Percentiles rank a stretch among this genome's conserved stretches.
These are phyloP conservation scores for Trematocara macrostoma DNA, from an alignment of 2,113 vertebrate genomes.

Conservation along the genomic window DNA sequence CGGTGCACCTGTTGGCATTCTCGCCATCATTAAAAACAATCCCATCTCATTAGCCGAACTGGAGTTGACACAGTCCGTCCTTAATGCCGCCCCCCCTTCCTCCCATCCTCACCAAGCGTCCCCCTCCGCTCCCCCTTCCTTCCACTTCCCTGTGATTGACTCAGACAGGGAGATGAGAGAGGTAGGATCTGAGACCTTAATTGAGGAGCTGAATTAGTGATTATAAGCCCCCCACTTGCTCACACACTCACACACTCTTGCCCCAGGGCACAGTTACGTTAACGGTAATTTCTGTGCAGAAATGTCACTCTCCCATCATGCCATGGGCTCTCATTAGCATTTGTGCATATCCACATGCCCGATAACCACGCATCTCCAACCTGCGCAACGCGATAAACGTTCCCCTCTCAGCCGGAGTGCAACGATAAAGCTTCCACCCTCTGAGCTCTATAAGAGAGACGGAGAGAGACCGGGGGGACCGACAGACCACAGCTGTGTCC, in stretches of 20 bases:
- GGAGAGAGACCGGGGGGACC: conserved; percentile 40
- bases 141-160: conserved; percentile 69
- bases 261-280: conserved; percentile 63
- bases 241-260: conserved; percentile 46
- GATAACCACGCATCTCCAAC: conserved; percentile 75
- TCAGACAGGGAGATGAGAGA: conserved; percentile 81
- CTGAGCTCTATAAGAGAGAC: conserved; percentile 44
- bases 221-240: conserved; percentile 56
- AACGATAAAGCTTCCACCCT: conserved; percentile 66
- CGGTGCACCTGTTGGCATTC: conserved; percentile 71
- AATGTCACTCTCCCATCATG: conserved; percentile 78
- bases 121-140: conserved; percentile 19
- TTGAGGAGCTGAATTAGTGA: conserved; percentile 82
- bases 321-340: conserved; percentile 78
- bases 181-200: conserved; percentile 75
- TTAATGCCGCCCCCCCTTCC: conserved; percentile 46
- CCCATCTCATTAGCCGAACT: conserved; percentile 64
- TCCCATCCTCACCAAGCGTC: not conserved
- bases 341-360: conserved; percentile 69
- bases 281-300: conserved; percentile 74
- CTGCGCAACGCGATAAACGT: conserved; percentile 69
- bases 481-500: conserved; percentile 48
- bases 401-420: conserved; percentile 54
- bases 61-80: conserved; percentile 65
- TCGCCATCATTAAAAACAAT: conserved; percentile 67